Conservation (phyloP, 2,113 vertebrate genomes). For the Agapornis roseicollis region DNA sequence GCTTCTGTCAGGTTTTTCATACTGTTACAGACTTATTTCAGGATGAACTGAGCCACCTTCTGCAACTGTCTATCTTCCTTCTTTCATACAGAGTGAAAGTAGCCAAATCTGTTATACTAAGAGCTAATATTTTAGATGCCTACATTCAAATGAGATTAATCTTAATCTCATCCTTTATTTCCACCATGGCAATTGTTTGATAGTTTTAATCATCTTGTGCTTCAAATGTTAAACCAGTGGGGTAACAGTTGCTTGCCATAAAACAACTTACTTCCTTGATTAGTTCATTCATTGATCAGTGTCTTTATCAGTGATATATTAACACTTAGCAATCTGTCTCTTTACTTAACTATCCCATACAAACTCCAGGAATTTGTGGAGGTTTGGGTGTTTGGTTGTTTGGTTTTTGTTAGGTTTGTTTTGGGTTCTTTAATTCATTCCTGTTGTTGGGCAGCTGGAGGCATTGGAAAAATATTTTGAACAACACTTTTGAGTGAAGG, state of each 20-base stretch:
- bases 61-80: not conserved
- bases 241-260: not conserved
- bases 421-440: not conserved
- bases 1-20: not conserved
- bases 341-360: not conserved
- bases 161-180: not conserved
- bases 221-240: not conserved
- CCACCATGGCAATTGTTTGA: not conserved
- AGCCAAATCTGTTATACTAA: not conserved
- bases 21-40: not conserved
- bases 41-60: not conserved
- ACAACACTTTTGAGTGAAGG: not conserved
- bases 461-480: not conserved
- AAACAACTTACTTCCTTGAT: not conserved
- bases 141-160: not conserved
- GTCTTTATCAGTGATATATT: not conserved
- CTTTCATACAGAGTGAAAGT: not conserved
- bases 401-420: not conserved
- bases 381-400: not conserved
- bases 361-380: not conserved
- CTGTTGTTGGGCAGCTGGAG: not conserved
- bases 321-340: not conserved
- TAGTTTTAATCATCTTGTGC: conserved; percentile 8
- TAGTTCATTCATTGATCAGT: not conserved
- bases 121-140: not conserved